Conservation (phyloP, 1,140 invertebrate genomes). For the Sinonovacula constricta region DNA sequence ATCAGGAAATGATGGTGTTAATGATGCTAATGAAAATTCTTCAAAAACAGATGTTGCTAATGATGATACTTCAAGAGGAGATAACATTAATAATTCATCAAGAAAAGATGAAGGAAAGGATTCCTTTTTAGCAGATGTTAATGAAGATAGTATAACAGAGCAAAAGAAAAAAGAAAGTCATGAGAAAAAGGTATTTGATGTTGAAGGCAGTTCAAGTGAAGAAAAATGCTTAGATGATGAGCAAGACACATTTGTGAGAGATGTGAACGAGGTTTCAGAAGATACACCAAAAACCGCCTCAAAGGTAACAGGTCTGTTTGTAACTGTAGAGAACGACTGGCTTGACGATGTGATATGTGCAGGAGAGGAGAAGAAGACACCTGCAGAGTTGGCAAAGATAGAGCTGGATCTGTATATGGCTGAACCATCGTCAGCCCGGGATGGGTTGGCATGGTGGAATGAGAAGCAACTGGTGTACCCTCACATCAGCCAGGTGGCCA, state of each 20-base stretch:
- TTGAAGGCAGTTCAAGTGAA: not conserved
- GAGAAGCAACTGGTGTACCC: constrained; percentile 34
- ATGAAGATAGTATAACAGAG: not conserved
- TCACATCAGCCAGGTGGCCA: constrained; percentile 21
- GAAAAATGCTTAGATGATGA: not conserved
- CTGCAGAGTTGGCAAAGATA: constrained; percentile 38
- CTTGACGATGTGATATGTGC: constrained; percentile 46
- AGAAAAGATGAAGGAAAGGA: not conserved
- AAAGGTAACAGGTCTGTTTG: constrained; percentile 5
- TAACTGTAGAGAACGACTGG: constrained; percentile 49
- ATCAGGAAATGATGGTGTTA: no score
- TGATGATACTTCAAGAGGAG: not conserved
- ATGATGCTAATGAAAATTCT: no score
- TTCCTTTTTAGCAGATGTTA: not conserved
- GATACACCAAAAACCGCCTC: not conserved
- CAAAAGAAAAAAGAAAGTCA: no score
- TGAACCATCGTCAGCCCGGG: constrained; percentile 30
- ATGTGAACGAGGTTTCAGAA: not conserved
- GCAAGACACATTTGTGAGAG: not conserved
- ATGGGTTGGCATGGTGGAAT: constrained; percentile 38
- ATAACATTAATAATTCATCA: not conserved
- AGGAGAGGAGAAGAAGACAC: constrained; percentile 27
- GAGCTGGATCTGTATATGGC: constrained; percentile 45
- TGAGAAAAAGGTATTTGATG: no score
- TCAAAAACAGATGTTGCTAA: constrained; percentile 3